Evolutionary conservation across 92 coral and sea anemone species (phyloP).

Genomic region (Actinernus sp.): DNA sequence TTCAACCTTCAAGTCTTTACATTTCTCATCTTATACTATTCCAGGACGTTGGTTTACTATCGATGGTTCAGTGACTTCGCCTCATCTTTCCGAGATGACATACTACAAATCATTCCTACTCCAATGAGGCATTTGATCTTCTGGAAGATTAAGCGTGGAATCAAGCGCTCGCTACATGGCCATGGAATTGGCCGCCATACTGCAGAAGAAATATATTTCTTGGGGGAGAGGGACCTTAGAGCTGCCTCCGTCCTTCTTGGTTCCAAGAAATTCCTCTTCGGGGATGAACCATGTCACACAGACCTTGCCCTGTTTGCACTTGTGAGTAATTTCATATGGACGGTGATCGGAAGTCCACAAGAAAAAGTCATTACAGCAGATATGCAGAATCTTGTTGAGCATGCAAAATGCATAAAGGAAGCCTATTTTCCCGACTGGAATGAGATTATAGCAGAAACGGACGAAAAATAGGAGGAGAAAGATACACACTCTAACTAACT

Average conservation of each 20-base stretch:
- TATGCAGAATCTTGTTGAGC: constrained; percentile 65
- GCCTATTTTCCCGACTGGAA: constrained; percentile 84
- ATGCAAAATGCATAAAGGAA: constrained; percentile 68
- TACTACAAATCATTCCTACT: constrained; percentile 12
- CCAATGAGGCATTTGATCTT: constrained; percentile 46
- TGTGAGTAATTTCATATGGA: constrained; percentile 65
- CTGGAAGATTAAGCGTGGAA: constrained; percentile 18
- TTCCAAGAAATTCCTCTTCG: constrained; percentile 68
- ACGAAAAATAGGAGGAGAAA: background rate
- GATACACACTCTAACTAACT: no score
- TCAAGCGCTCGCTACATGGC: constrained; percentile 31
- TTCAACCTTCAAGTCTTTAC: no score
- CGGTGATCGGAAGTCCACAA: constrained; percentile 61
- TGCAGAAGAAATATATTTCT: constrained; percentile 66
- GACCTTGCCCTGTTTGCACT: constrained; percentile 78
- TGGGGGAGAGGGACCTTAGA: constrained; percentile 72
- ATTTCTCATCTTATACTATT: no score
- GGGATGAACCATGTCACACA: constrained; percentile 62
- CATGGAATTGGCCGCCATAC: constrained; percentile 88
- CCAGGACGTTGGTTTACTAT: constrained; percentile 46
- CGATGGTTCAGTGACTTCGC: constrained; percentile 33
- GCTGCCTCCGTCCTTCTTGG: constrained; percentile 73
- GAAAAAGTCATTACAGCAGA: constrained; percentile 58
- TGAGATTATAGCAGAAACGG: constrained; percentile 30
- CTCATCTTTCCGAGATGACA: constrained; percentile 13